Base-by-base conservation (phyloP, 2,113 vertebrate genomes). In the Otus sunia region DNA sequence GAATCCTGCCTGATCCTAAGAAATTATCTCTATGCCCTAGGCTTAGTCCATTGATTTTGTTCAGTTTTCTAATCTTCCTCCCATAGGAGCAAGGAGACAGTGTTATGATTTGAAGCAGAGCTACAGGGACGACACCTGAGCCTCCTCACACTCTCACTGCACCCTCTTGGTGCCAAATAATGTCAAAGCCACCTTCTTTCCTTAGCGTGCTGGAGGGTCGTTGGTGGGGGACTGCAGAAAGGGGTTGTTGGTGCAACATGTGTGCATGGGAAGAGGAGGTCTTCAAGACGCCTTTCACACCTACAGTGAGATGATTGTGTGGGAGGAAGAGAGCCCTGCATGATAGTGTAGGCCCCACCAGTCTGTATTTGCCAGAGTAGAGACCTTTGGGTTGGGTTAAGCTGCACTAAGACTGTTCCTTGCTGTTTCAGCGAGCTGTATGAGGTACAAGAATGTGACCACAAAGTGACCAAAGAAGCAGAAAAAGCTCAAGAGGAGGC, bases 361-460 rank as follows among this genome's bases (percentile, higher is more conserved):
- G 52, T 6, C 29, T 63, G n/a, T 50, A 21, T 16, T 16, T 86
- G 39, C 30, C 63, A 43, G 41, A 22, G 32, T 13, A 49, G 49
- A 78, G 66, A 75, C 17, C 19, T 78, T 64, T 34, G 56, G 32
- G 34, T 67, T 60, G 19, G 52, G 47, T 22, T 50, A 58, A 58
- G 18, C 23, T 59, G 18, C 25, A 11, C 73, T 58, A 50, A 43
- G n/a, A 32, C 34, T 58, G 20, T 78, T 93, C 27, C 37, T 5
- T 30, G n/a, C 75, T 91, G 36, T 92, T 97, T 73, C 96, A 99
- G 99, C 45, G 98, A 99, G 88, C 96, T 99, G 41, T 96, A 75
- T 73, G 96, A 97, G 72, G 96, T 99, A 93, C 96, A 41, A 56
- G 97, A 98, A 32, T 98, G 98, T 67, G 98, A 99, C 85, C 34